Evolutionary conservation across 1,140 invertebrate genomes (phyloP), one percentile per base, ranked within the genome.

Genomic region (Aphelinus certus): DNA sequence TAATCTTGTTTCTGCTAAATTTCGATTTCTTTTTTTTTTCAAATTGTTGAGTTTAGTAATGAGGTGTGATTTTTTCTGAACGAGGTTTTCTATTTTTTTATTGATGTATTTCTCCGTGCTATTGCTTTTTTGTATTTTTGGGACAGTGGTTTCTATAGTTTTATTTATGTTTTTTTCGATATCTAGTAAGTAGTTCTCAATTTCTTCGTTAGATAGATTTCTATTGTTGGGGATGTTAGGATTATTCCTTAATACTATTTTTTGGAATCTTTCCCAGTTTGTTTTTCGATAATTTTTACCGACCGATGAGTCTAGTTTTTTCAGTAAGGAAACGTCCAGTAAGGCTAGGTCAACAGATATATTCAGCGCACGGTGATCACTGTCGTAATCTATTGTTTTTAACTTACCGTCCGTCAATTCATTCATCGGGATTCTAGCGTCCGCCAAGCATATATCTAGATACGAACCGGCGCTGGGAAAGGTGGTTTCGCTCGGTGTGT

Each of bases 381-480:
- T 72, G 6, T 56, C 7, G 9, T 72, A 72, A 9, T 72, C 45
- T 47, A 72, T n/a, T 2, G 62, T 68, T 67, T 26, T 4, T 0
- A 72, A 42, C 56, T 49, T 71, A 3, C 62, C 68, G 7, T 56
- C 51, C 1, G n/a, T n/a, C 6, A 49, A 47, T 42, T 68, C 62
- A n/a, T 45, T 61, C 0, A 72, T 4, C 1, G 46, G 9, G 3
- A 77, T 6, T 57, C 72, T n/a, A 4, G 9, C 43, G n/a, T 77
- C 76, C 7, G 26, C 4, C 3, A 77, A 3, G 7, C 64, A 65
- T 7, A 74, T 46, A 46, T 77, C 77, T 7, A 79, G 9, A 7
- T 45, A 79, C 0, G 76, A 77, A 9, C 68, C 10, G 10, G 62
- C 56, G 2, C 45, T 73, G 0, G 76, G 78, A 61, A 56, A 78